A percentile compares a stretch with the other conserved stretches of the same genome.
phyloP scores from a whole-genome alignment of 2,113 vertebrate species.

The Lethenteron reissneri region DNA sequence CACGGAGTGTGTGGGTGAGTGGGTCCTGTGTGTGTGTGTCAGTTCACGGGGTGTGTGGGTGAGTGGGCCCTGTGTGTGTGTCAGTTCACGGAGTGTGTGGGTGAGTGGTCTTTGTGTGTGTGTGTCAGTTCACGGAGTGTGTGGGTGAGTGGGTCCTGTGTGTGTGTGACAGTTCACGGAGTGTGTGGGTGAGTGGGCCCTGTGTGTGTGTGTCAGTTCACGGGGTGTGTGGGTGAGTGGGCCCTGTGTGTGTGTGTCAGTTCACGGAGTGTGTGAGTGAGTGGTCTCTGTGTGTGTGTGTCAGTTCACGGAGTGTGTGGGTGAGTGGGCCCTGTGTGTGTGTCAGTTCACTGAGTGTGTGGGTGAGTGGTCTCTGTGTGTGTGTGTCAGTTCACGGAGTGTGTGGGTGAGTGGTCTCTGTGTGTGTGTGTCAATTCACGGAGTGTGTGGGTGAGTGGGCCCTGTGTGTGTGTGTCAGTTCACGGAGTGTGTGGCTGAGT shows the following conservation, averaged over 20 bases:
- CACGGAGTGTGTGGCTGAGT: no score
- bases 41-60: slow-evolving; percentile 53
- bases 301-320: not conserved
- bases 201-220: slow-evolving; percentile 23
- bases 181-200: slow-evolving; percentile 60
- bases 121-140: not conserved
- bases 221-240: not conserved
- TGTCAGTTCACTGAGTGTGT: no score
- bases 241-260: slow-evolving; percentile 35
- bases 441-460: no score
- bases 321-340: slow-evolving; percentile 9
- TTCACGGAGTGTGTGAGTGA: slow-evolving; percentile 53
- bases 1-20: not conserved
- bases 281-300: slow-evolving; percentile 43
- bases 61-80: no score
- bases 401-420: no score
- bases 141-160: not conserved
- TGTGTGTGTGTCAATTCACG: no score
- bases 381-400: no score
- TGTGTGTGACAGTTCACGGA: slow-evolving; percentile 56
- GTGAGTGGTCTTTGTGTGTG: slow-evolving; percentile 50
- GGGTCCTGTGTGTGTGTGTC: slow-evolving; percentile 20
- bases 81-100: no score
- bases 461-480: no score
- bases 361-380: no score